A percentile compares a stretch with the other conserved stretches of the same genome.
phyloP scores from a whole-genome alignment of 2,888 invertebrate species.

The Reticulitermes lucifugus region DNA sequence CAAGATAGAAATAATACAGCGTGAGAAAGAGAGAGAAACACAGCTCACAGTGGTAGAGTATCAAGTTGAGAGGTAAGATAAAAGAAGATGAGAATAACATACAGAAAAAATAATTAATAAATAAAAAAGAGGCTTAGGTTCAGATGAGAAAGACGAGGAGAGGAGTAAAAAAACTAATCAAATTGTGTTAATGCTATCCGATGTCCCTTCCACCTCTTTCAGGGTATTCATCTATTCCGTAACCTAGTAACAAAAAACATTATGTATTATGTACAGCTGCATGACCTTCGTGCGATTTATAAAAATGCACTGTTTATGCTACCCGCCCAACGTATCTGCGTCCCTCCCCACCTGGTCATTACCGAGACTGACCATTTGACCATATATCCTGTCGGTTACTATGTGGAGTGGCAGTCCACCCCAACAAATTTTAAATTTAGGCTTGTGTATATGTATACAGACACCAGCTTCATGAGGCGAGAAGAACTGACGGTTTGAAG shows the following conservation, averaged over 20 bases:
- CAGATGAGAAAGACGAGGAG: background rate
- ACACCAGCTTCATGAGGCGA: too few species aligned
- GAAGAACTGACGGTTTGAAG: too few species aligned
- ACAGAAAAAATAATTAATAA: background rate
- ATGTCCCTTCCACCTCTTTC: background rate
- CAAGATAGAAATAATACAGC: background rate
- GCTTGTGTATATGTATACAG: too few species aligned
- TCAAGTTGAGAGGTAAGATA: background rate
- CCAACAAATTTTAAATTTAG: too few species aligned
- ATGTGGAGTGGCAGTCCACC: background rate
- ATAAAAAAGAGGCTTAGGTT: background rate
- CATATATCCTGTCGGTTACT: background rate
- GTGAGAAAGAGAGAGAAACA: background rate
- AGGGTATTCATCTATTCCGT: background rate
- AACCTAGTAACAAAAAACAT: background rate
- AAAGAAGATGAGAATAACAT: background rate
- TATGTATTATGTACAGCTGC: background rate
- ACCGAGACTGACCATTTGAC: background rate
- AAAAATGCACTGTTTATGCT: background rate
- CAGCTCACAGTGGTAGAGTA: background rate
- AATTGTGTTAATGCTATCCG: background rate
- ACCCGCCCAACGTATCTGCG: background rate
- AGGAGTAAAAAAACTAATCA: background rate
- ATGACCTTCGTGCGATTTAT: background rate
- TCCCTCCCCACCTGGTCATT: background rate